Evolutionary conservation across 2,888 invertebrate genomes (phyloP).

Genomic region (Adineta ricciae): DNA sequence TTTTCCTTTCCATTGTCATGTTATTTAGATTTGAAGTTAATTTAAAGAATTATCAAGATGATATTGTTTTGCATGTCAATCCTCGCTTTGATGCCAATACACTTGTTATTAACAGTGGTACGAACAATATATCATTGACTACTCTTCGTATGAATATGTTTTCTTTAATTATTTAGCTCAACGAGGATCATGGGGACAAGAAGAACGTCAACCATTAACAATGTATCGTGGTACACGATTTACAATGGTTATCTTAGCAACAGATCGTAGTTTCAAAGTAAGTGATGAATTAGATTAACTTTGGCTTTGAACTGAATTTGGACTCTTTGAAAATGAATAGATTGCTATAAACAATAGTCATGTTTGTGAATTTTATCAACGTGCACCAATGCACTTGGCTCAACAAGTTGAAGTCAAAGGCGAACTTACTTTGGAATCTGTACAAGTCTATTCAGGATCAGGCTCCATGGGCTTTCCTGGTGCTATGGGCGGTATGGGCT

Average conservation of each 20-base stretch:
- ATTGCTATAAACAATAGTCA: background rate
- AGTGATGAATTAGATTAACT: no score
- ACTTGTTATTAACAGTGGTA: background rate
- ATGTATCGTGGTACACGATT: background rate
- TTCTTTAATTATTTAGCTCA: background rate
- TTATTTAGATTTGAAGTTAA: background rate
- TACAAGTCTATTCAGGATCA: background rate
- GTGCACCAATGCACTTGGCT: background rate
- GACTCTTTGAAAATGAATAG: background rate
- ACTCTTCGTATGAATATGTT: no score
- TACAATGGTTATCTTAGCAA: background rate
- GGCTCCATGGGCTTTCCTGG: background rate
- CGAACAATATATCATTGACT: no score
- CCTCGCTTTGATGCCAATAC: background rate
- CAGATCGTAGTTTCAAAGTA: slow-evolving; percentile 2
- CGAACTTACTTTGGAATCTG: background rate
- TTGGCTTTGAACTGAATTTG: no score
- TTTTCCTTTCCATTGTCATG: background rate
- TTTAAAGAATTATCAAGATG: background rate
- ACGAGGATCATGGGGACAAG: background rate
- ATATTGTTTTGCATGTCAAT: background rate
- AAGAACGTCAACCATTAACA: background rate
- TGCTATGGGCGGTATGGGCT: background rate
- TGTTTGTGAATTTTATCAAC: background rate
- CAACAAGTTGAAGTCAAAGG: background rate